Percentiles rank a stretch among this genome's conserved stretches.
Conservation (phyloP, 2,113 vertebrate genomes). For the Phalacrocorax aristotelis region DNA sequence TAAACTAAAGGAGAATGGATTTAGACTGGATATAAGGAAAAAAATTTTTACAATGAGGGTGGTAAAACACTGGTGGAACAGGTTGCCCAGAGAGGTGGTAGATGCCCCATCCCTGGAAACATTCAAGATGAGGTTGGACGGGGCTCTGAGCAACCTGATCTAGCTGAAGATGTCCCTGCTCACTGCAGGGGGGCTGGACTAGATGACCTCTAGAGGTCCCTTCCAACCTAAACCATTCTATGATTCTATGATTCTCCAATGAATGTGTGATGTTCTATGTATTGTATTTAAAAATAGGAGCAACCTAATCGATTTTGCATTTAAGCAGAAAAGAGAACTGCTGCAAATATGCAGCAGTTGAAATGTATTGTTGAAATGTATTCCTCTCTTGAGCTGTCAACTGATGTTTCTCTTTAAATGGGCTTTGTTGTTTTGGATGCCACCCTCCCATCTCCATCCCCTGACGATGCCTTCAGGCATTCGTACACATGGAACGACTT, state of each 20-base stretch:
- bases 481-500: constrained; percentile 36
- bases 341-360: not conserved
- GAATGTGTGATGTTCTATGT: not conserved
- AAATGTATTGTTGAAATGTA: not conserved
- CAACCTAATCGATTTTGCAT: not conserved
- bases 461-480: constrained; percentile 60
- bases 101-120: too few relatives aligned
- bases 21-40: too few relatives aligned
- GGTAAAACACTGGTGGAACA: too few relatives aligned
- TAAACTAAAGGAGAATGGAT: too few relatives aligned
- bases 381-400: not conserved
- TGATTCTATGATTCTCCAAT: not conserved
- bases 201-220: too few relatives aligned
- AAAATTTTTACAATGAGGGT: too few relatives aligned
- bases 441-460: not conserved
- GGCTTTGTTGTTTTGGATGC: constrained; percentile 38
- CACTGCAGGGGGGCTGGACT: too few relatives aligned
- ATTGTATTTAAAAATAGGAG: not conserved
- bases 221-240: too few relatives aligned
- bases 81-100: too few relatives aligned
- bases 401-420: not conserved
- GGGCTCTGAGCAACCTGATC: too few relatives aligned
- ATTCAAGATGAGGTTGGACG: too few relatives aligned
- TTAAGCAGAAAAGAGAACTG: not conserved
- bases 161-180: too few relatives aligned